Conservation (phyloP, 2,888 invertebrate genomes). For the Adelphocoris suturalis region DNA sequence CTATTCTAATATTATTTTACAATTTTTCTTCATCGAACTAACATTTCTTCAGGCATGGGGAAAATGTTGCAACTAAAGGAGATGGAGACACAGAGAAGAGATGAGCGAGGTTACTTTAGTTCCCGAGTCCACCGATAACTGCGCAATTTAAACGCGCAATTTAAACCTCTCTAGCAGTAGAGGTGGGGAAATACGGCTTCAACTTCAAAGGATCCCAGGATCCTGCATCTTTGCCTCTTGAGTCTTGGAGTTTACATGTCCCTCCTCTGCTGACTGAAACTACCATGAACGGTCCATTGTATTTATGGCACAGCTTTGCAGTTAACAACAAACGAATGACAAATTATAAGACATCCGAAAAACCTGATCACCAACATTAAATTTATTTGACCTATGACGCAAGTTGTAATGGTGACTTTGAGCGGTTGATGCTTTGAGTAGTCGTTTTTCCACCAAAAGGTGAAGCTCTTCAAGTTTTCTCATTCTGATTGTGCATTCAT, state of each 20-base stretch:
- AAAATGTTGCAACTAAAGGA: too few relatives aligned
- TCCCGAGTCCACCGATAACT: too few relatives aligned
- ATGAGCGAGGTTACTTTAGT: too few relatives aligned
- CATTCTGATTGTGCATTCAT: not conserved
- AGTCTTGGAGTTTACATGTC: slow-evolving; percentile 39
- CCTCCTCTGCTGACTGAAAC: slow-evolving; percentile 23
- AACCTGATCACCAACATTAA: slow-evolving; percentile 32
- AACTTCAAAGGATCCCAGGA: slow-evolving; percentile 58
- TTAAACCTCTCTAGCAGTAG: slow-evolving; percentile 41
- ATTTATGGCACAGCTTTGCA: slow-evolving; percentile 53
- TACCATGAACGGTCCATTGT: slow-evolving; percentile 12
- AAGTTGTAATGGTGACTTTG: too few relatives aligned
- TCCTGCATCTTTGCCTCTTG: slow-evolving; percentile 18
- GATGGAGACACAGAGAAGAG: too few relatives aligned
- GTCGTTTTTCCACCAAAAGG: not conserved
- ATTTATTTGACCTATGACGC: too few relatives aligned
- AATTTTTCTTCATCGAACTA: too few relatives aligned
- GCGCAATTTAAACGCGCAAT: too few relatives aligned
- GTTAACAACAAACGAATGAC: slow-evolving; percentile 37
- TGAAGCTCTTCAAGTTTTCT: not conserved
- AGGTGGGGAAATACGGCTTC: slow-evolving; percentile 29
- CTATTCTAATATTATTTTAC: too few relatives aligned
- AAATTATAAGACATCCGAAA: not conserved
- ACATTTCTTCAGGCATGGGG: too few relatives aligned
- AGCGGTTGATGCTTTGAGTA: too few relatives aligned